phyloP scores from a whole-genome alignment of 2,797 vertebrate species.

The Cheirogaleus major region DNA sequence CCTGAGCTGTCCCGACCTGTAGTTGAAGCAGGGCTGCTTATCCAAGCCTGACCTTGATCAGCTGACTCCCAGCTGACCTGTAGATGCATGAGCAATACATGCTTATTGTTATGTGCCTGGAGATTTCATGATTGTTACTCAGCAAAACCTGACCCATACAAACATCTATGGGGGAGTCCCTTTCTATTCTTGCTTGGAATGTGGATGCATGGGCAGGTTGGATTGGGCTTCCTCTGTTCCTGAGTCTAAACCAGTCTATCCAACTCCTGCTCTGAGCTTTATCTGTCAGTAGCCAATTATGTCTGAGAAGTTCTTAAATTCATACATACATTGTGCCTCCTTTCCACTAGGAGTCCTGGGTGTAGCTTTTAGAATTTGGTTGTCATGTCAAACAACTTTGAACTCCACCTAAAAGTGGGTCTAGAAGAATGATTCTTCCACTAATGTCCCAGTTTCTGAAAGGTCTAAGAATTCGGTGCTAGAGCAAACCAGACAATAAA shows the following conservation, averaged over 20 bases:
- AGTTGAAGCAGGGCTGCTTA: neutral
- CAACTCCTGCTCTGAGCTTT: neutral
- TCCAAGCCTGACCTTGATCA: neutral
- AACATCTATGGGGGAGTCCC: neutral
- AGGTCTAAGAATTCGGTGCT: neutral
- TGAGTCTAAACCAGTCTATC: neutral
- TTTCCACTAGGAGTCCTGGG: neutral
- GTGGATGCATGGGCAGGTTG: neutral
- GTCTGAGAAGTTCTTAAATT: conserved; percentile 24
- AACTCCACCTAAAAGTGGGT: neutral
- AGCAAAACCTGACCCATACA: neutral
- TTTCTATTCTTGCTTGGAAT: neutral
- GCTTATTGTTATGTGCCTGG: neutral
- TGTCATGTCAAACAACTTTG: neutral
- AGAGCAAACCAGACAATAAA: neutral
- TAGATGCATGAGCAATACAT: neutral
- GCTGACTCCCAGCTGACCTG: neutral
- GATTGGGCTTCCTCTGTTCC: neutral
- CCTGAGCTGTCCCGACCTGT: neutral
- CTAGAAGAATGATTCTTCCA: neutral
- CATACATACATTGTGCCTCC: neutral
- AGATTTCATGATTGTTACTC: neutral
- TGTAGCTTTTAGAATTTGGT: conserved; percentile 5
- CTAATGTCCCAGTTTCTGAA: conserved; percentile 1
- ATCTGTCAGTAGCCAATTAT: neutral